A percentile compares a stretch with the other conserved stretches of the same genome.
Evolutionary conservation across 2,113 vertebrate species (phyloP).

Genomic region (Circaetus cinerascens): DNA sequence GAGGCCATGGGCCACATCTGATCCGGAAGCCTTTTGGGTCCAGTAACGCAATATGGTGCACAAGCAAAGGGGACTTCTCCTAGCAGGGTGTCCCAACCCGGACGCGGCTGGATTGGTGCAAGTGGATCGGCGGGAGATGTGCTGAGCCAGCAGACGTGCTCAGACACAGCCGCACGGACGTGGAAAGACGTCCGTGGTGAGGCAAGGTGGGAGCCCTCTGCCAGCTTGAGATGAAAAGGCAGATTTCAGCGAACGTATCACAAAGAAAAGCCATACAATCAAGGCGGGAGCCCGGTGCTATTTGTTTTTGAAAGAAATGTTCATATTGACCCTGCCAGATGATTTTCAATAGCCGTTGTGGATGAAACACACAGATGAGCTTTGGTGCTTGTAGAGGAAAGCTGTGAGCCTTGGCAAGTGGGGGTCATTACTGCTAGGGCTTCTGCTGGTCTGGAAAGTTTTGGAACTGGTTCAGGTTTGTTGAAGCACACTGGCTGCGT

Average conservation of each 20-base stretch:
- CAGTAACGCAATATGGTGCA: background rate
- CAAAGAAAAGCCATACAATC: background rate
- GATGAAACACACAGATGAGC: constrained; percentile 13
- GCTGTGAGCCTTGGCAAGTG: constrained; percentile 2
- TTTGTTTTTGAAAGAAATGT: background rate
- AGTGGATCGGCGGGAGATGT: fast-evolving
- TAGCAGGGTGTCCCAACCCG: background rate
- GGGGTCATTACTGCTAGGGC: background rate
- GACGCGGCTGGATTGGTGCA: fast-evolving
- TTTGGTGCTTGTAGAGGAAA: background rate
- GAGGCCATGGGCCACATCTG: fast-evolving
- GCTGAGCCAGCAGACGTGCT: background rate
- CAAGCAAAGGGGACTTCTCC: fast-evolving
- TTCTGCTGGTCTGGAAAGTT: background rate
- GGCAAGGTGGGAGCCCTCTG: background rate
- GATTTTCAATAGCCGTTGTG: background rate
- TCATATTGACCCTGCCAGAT: background rate
- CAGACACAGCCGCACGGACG: fast-evolving
- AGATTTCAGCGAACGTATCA: background rate
- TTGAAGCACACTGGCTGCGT: background rate
- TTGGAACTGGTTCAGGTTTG: background rate
- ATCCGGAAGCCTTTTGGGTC: background rate
- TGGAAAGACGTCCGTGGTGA: fast-evolving
- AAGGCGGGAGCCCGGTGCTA: background rate
- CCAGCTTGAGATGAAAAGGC: background rate